Percentiles rank a stretch among this genome's conserved stretches.
These are phyloP conservation scores for Mastigias papua DNA, from an alignment of 30 jellyfish, hydroid and myxozoan species.

Conservation along the genomic window DNA sequence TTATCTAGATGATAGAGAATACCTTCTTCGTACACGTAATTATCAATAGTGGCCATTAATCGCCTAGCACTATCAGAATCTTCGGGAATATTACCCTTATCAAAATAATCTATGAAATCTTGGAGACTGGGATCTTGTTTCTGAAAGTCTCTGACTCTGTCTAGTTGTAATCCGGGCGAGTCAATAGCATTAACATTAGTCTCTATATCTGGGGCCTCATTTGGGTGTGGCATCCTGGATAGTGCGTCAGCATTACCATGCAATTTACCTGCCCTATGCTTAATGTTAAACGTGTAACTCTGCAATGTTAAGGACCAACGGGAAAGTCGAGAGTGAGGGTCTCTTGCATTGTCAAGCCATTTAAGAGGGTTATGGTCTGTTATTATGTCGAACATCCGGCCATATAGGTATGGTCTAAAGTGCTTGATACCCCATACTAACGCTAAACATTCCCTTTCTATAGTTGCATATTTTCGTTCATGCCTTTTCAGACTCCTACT, in stretches of 20 bases:
- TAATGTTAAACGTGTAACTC: conserved; percentile 6
- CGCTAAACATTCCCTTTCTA: conserved; percentile 41
- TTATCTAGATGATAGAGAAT: conserved; percentile 50
- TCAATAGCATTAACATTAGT: conserved; percentile 2
- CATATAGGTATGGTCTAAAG: conserved; percentile 64
- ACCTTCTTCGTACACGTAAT: conserved; percentile 57
- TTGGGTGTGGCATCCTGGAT: conserved; percentile 53
- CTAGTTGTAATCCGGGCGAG: conserved; percentile 62
- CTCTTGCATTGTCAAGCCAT: conserved; percentile 64
- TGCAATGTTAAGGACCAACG: conserved; percentile 59
- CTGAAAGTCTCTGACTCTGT: conserved; percentile 21
- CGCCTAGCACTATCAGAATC: conserved; percentile 27
- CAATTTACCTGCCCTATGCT: conserved; percentile 66
- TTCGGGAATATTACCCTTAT: conserved; percentile 26
- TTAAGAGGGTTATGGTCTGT: conserved; percentile 69
- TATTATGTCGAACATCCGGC: conserved; percentile 31
- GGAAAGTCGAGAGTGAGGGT: conserved; percentile 49
- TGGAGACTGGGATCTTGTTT: conserved; percentile 39
- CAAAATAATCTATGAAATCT: conserved; percentile 40
- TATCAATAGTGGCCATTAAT: conserved; percentile 54
- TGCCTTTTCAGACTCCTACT: conserved; percentile 34
- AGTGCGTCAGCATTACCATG: conserved; percentile 56
- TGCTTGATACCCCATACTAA: conserved; percentile 69
- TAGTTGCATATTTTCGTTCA: conserved; percentile 45
- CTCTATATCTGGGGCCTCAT: background rate